Evolutionary conservation across 92 coral and sea anemone genomes (phyloP), one percentile per base, ranked within the genome.

Genomic region (Zoanthus sociatus): DNA sequence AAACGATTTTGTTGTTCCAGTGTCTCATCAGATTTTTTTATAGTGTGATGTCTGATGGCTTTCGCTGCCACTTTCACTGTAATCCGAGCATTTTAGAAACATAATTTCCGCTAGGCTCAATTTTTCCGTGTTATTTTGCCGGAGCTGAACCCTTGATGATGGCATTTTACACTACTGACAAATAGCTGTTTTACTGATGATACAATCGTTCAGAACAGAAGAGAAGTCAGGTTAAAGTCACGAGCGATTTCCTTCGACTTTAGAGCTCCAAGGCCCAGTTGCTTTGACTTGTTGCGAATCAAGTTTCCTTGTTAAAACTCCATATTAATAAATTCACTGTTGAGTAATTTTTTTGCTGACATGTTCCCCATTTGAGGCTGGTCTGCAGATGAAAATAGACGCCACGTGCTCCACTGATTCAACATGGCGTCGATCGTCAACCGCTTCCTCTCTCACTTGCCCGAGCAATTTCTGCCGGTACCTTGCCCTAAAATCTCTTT

Each of bases 181-280:
- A 60, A 84, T 73, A 45, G 88, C 88, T 33, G 82, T 83, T 11
- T 77, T 32, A 5, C 73, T 73, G 42, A 85, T 74, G 73, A n/a
- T n/a, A n/a, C 88, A 73, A 13, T 85, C 75, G 18, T 73, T 85
- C 88, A 85, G 58, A 2, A 74, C 74, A 0, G 71, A 12, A 33
- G 73, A 77, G 73, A 79, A 87, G 50, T 88, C 87, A 47, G 82
- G 71, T 88, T 88, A 56, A 45, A 88, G 74, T 85, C 90, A 56
- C 75, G 44, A 26, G 87, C 87, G 64, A 76, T 5, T 76, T 76
- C 79, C 42, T 20, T 76, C 60, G 79, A 50, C 42, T 76, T 76
- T 2, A 53, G 3, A 50, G 79, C 46, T 48, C 79, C 79, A 76
- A 76, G 79, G 18, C 81, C 81, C 12, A 76, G 81, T 14, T 76